phyloP scores from a whole-genome alignment of 2,797 vertebrate species.

The Arnoldichthys spilopterus region DNA sequence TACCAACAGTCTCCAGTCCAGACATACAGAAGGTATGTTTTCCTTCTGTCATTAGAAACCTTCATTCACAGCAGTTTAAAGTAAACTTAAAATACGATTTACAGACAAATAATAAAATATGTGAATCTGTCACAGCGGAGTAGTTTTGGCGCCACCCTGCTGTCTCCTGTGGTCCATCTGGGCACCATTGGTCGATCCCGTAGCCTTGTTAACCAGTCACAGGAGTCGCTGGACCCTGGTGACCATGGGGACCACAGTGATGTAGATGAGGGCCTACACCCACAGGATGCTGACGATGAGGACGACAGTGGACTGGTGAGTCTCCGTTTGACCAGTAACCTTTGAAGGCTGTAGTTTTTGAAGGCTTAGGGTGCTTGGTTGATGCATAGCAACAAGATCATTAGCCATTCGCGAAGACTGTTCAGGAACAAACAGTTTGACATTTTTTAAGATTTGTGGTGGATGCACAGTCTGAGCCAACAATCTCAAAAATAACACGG shows the following conservation, averaged over 20 bases:
- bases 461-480: too few relatives aligned
- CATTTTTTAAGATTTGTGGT: too few relatives aligned
- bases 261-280: conserved; percentile 78
- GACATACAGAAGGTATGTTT: conserved; percentile 80
- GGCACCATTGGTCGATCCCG: conserved; percentile 80
- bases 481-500: too few relatives aligned
- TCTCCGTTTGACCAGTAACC: conserved; percentile 17
- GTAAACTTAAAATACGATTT: background rate
- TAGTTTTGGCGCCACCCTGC: conserved; percentile 77
- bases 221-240: conserved; percentile 79
- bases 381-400: too few relatives aligned
- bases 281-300: conserved; percentile 86
- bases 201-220: conserved; percentile 80
- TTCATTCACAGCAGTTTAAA: background rate
- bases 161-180: conserved; percentile 83
- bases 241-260: conserved; percentile 83
- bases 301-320: conserved; percentile 85
- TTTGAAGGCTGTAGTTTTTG: too few relatives aligned
- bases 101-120: background rate
- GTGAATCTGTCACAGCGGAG: conserved; percentile 68
- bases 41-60: background rate
- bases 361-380: background rate
- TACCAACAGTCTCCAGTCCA: conserved; percentile 74
- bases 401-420: too few relatives aligned
- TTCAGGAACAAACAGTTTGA: too few relatives aligned